A percentile compares a stretch with the other conserved stretches of the same genome.
phyloP scores from a whole-genome alignment of 1,140 invertebrate species.

The Reticulitermes speratus region DNA sequence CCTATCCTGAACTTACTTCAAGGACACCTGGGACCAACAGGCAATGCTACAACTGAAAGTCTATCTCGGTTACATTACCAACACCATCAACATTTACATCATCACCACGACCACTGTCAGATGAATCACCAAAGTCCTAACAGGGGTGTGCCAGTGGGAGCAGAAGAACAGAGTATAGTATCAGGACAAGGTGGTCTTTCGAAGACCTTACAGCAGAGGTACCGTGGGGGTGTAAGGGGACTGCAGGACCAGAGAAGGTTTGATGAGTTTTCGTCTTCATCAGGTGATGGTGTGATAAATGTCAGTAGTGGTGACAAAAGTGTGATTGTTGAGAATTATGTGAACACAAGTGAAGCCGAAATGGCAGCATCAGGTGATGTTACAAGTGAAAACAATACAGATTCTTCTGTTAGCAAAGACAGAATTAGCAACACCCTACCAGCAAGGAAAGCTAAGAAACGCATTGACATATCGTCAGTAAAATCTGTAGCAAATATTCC shows the following conservation, averaged over 20 bases:
- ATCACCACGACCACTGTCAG: constrained; percentile 45
- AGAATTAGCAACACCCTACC: constrained; percentile 52
- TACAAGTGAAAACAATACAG: constrained; percentile 40
- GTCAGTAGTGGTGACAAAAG: constrained; percentile 19
- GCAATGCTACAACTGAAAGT: neutral
- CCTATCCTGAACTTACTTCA: constrained; percentile 27
- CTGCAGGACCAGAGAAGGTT: constrained; percentile 25
- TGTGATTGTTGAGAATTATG: constrained; percentile 43
- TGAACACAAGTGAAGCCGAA: constrained; percentile 46
- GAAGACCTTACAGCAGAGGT: neutral
- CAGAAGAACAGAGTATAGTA: constrained; percentile 36
- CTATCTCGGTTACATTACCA: constrained; percentile 40
- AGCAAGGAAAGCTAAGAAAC: constrained; percentile 53
- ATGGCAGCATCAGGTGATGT: constrained; percentile 41
- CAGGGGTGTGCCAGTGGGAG: neutral
- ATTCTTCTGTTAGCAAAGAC: constrained; percentile 47
- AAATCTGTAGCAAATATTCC: constrained; percentile 40
- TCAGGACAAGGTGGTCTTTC: neutral
- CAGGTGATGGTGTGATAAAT: constrained; percentile 11
- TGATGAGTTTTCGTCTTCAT: constrained; percentile 29
- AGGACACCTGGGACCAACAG: neutral
- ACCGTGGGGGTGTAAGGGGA: constrained; percentile 1
- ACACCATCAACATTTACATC: constrained; percentile 43
- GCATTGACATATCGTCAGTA: constrained; percentile 49
- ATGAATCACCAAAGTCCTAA: constrained; percentile 23